Evolutionary conservation across 2,888 invertebrate species (phyloP), one percentile per base, ranked within the genome.

Genomic region (Dicyrtomina minuta): DNA sequence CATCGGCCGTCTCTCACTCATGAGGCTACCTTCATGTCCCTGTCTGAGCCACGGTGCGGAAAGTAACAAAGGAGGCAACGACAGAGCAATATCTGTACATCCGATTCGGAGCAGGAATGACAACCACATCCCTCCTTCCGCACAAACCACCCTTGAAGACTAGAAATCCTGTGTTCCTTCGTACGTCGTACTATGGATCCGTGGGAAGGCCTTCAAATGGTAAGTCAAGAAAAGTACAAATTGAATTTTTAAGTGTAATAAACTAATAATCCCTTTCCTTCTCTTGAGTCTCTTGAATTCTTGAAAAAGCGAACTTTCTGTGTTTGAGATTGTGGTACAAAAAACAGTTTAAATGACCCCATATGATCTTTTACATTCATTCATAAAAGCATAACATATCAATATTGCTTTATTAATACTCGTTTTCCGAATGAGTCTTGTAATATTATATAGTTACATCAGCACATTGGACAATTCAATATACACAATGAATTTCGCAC

Each of bases 111-210:
- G 46, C 55, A 73, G 72, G 74, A 70, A 76, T 75, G 76, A 76
- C 75, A 67, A 74, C 76, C 64, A 74, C 76, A 61, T 72, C 72
- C 70, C 68, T 71, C 60, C 72, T 75, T 64, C 73, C 72, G 39
- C 73, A 72, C 68, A 74, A 77, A 62, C 74, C 72, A 60, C 74
- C 76, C 46, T 66, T 76, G 67, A 74, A 74, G 64, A 75, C 74
- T 41, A 72, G 76, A 65, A 77, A 75, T 51, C 71, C 75, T 58
- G 71, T 77, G 20, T 77, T 72, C 69, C 73, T 77, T 53, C 70
- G 77, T 22, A 69, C 75, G 17, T 69, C 70, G 43, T 74, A 74
- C 67, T 77, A 77, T 75, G 77, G 77, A 66, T 77, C 77, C 44
- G 64, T 77, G 56, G 77, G 77, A 59, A 58, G 77, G 56, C 77